Conservation (phyloP, 1,140 invertebrate species). For the Drosophila nigromelanica region DNA sequence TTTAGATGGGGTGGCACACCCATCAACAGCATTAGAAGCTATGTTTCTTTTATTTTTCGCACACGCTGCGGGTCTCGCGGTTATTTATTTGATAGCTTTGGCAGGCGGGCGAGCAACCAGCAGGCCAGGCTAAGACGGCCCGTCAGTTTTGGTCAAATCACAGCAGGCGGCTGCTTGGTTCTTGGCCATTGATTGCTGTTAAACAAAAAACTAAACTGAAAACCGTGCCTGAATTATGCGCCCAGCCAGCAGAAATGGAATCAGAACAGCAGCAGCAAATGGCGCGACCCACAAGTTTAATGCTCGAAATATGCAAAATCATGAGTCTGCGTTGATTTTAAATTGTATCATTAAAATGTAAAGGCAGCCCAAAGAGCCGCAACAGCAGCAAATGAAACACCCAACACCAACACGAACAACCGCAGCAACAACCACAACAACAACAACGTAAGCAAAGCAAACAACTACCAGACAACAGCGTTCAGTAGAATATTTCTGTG, state of each 20-base stretch:
- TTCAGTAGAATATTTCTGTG: conserved; percentile 44
- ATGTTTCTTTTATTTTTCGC: conserved; percentile 62
- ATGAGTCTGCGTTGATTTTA: conserved; percentile 82
- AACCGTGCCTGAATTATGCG: conserved; percentile 71
- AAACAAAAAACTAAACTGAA: conserved; percentile 40
- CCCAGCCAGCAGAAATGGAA: conserved; percentile 42
- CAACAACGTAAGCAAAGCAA: conserved; percentile 30
- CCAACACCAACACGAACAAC: conserved; percentile 37
- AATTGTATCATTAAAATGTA: conserved; percentile 81
- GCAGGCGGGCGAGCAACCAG: conserved; percentile 47
- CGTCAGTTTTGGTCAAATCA: conserved; percentile 80
- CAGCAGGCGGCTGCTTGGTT: conserved; percentile 60
- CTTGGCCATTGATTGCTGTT: conserved; percentile 71
- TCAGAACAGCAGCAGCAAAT: conserved; percentile 31
- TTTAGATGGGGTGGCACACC: conserved; percentile 51
- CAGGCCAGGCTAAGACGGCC: conserved; percentile 30
- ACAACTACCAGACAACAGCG: conserved; percentile 28
- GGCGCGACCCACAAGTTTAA: conserved; percentile 59
- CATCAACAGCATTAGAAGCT: conserved; percentile 59
- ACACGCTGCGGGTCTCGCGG: conserved; percentile 64
- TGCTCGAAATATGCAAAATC: conserved; percentile 79
- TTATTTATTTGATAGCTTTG: conserved; percentile 82
- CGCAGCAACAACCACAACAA: conserved; percentile 14
- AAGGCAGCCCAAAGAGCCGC: conserved; percentile 35
- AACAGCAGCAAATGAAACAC: conserved; percentile 64